Conservation (phyloP, 2,113 vertebrate genomes). For the Coturnix japonica region DNA sequence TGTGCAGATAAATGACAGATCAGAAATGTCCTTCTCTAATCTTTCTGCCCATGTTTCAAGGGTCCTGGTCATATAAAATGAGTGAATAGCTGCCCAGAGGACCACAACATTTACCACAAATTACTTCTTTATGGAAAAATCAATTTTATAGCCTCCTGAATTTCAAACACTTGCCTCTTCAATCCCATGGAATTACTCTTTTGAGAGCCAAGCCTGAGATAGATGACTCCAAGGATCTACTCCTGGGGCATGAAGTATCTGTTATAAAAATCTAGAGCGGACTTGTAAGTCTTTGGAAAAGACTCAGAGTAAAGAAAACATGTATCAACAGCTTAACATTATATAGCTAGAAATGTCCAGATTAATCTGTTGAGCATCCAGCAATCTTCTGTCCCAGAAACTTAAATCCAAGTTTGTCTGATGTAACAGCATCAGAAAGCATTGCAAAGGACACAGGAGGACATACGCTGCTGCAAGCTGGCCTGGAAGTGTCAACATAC, state of each 20-base stretch:
- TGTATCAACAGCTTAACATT: not conserved
- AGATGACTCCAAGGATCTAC: constrained; percentile 7
- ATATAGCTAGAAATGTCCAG: not conserved
- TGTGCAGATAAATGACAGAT: not conserved
- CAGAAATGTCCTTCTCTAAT: not conserved
- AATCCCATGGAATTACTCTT: constrained; percentile 53
- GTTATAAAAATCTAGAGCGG: constrained; percentile 39
- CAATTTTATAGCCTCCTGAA: constrained; percentile 57
- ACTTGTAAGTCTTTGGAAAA: constrained; percentile 26
- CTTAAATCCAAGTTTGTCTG: not conserved
- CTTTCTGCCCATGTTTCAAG: not conserved
- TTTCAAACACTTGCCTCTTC: constrained; percentile 69
- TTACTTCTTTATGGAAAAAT: constrained; percentile 72
- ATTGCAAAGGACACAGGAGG: not conserved
- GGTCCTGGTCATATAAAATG: constrained; percentile 36
- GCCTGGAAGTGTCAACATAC: not conserved
- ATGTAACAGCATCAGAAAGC: not conserved
- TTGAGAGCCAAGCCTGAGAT: constrained; percentile 13
- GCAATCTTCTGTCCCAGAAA: not conserved
- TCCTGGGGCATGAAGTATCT: constrained; percentile 21
- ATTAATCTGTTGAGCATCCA: not conserved
- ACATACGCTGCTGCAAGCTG: fast-evolving
- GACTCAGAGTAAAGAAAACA: constrained; percentile 9
- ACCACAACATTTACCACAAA: constrained; percentile 64
- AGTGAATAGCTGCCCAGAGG: constrained; percentile 52